Evolutionary conservation across 1,140 invertebrate genomes (phyloP), one percentile per base, ranked within the genome.

Genomic region (Zeugodacus cucurbitae): DNA sequence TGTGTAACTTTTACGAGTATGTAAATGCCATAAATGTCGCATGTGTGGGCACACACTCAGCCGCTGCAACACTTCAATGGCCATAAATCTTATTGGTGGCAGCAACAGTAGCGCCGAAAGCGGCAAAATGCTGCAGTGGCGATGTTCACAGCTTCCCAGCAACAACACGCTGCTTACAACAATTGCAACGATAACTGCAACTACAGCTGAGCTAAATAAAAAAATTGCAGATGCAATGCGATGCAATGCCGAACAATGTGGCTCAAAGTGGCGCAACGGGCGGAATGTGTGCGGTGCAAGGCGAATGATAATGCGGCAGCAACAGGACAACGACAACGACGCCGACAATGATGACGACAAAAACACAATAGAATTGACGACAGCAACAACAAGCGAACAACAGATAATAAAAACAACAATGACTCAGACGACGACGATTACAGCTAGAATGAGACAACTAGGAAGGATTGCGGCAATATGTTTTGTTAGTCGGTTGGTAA

Each of bases 181-280:
- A 26, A 54, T 22, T 11, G 20, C 58, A 62, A 62, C 58, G 7
- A 20, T 22, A 67, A 78, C 74, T 48, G 44, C 74, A 78, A 48
- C 41, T 48, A 10, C 74, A 82, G 44, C 34, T 82, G 41, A 82
- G 44, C 74, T 82, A 54, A 82, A 82, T 54, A 41, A 82, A 82
- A 82, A 70, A 82, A 82, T 82, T 82, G 41, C 74, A 82, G 74
- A 41, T 82, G 74, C 74, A 82, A 82, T 82, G 74, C 22, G 37
- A 82, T 22, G 37, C 64, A 34, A 67, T 62, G n/a, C 14, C 48
- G 14, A 32, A 67, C 70, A 74, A 74, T 74, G 74, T 26, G 11
- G n/a, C 41, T 29, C 26, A 82, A 82, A 82, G 74, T 82, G 74
- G 74, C 41, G 74, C 74, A 82, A 82, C 74, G 41, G 41, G 26